phyloP scores from a whole-genome alignment of 1,140 invertebrate genomes.

The Zaprionus lachaisei region DNA sequence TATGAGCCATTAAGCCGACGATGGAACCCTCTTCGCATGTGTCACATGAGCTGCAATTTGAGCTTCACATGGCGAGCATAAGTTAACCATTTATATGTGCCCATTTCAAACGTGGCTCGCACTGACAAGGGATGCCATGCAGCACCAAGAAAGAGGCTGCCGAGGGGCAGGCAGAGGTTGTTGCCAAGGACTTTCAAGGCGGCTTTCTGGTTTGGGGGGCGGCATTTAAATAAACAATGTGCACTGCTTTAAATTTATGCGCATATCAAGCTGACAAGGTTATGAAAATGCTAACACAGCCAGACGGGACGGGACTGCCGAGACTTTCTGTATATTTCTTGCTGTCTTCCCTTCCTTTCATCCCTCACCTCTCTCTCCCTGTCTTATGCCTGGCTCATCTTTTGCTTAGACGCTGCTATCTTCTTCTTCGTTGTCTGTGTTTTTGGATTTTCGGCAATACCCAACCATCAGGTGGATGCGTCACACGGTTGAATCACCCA shows the following conservation, averaged over 20 bases:
- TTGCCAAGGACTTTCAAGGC: slow-evolving; percentile 13
- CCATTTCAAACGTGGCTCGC: not conserved
- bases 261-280: slow-evolving; percentile 82
- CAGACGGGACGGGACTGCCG: slow-evolving; percentile 27
- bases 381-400: not conserved
- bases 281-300: slow-evolving; percentile 78
- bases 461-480: slow-evolving; percentile 25
- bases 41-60: slow-evolving; percentile 11
- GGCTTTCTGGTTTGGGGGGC: slow-evolving; percentile 36
- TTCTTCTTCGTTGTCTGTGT: not conserved
- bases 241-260: slow-evolving; percentile 79
- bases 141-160: not conserved
- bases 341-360: not conserved
- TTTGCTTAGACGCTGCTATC: not conserved
- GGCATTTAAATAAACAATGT: slow-evolving; percentile 82
- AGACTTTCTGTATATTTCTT: not conserved
- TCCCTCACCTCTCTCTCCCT: not conserved
- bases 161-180: not conserved
- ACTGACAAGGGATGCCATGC: slow-evolving; percentile 3
- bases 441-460: slow-evolving; percentile 6
- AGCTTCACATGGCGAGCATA: not conserved
- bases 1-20: not conserved
- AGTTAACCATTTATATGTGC: slow-evolving; percentile 7
- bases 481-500: slow-evolving; percentile 25
- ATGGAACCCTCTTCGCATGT: slow-evolving; percentile 1